phyloP scores from a whole-genome alignment of 1,140 invertebrate species.

The Ericerus pela region DNA sequence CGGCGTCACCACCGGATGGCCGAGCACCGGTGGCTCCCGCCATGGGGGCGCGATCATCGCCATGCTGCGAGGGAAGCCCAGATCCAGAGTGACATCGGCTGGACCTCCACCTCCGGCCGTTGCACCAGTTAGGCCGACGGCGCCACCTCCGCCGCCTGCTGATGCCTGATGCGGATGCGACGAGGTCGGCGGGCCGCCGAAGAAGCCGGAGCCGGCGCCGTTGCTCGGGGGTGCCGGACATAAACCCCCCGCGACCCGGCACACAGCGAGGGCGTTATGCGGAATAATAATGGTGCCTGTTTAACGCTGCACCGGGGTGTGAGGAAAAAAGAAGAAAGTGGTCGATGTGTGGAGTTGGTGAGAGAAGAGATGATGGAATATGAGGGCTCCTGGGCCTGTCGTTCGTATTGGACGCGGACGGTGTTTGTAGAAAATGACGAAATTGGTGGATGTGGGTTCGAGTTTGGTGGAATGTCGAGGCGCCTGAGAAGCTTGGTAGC shows the following conservation, averaged over 20 bases:
- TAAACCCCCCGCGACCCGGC: conserved; percentile 20
- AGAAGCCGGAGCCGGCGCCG: conserved; percentile 15
- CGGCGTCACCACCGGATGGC: conserved; percentile 19
- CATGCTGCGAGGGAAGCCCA: conserved; percentile 44
- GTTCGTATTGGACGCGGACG: too few species aligned
- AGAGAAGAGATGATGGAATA: too few species aligned
- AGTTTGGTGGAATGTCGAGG: too few species aligned
- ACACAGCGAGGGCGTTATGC: conserved; percentile 24
- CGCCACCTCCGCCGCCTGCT: conserved; percentile 14
- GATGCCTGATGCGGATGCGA: background rate
- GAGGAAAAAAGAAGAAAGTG: too few species aligned
- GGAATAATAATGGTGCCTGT: conserved; percentile 25
- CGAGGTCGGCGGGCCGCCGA: conserved; percentile 14
- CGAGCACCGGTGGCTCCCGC: conserved; percentile 40
- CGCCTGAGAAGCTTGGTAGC: too few species aligned
- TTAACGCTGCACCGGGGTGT: too few species aligned
- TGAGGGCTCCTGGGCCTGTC: too few species aligned
- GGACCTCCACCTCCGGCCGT: conserved; percentile 29
- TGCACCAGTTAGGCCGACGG: conserved; percentile 21
- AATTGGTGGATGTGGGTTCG: too few species aligned
- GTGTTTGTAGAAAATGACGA: too few species aligned
- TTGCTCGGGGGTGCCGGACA: conserved; percentile 17
- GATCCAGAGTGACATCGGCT: conserved; percentile 28
- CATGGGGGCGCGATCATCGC: conserved; percentile 48
- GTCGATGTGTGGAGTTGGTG: too few species aligned